These are phyloP conservation scores for Eidolon dupreanum DNA, from an alignment of 2,797 vertebrate genomes.

Conservation along the genomic window DNA sequence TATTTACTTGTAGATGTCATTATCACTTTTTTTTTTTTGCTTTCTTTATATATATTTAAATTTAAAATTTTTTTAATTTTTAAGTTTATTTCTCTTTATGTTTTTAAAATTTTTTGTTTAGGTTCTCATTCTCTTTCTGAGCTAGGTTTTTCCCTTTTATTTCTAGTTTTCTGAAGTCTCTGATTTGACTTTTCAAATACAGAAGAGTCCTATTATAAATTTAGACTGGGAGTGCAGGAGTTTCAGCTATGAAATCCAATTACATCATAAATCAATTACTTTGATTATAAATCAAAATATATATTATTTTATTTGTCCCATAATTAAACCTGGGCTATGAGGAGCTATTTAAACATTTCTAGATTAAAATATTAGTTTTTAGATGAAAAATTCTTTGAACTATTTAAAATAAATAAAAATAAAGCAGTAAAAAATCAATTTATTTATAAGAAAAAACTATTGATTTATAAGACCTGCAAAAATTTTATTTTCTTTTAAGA, in stretches of 20 bases:
- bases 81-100: neutral
- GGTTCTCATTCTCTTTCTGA: slow-evolving; percentile 6
- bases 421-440: neutral
- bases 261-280: neutral
- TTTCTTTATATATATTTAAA: slow-evolving; percentile 4
- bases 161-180: neutral
- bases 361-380: slow-evolving; percentile 23
- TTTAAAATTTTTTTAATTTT: neutral
- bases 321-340: neutral
- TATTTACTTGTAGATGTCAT: slow-evolving; percentile 16
- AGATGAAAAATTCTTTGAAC: neutral
- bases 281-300: slow-evolving; percentile 18
- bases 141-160: neutral
- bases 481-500: neutral
- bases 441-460: neutral
- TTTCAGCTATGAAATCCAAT: slow-evolving; percentile 19
- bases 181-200: slow-evolving; percentile 49
- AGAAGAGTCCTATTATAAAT: neutral
- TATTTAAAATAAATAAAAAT: neutral
- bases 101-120: neutral
- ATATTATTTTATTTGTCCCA: slow-evolving; percentile 22
- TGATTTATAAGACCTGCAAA: neutral
- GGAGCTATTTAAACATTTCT: slow-evolving; percentile 17
- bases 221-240: neutral
- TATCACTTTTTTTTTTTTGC: neutral